Percentiles rank a stretch among this genome's conserved stretches.
Conservation (phyloP, 2,113 vertebrate genomes). For the Scopus umbretta region DNA sequence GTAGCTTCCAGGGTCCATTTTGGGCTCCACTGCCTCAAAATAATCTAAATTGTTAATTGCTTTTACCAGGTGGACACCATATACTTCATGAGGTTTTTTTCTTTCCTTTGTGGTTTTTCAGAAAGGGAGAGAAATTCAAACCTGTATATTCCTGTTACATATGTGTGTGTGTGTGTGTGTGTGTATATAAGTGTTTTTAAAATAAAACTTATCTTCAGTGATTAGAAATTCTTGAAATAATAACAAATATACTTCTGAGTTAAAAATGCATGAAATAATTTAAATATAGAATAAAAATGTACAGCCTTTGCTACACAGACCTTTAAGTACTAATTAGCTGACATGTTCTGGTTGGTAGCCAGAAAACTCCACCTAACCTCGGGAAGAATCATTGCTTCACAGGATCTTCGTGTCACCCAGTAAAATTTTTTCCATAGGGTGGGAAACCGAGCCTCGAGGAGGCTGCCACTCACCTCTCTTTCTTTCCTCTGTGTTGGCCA, state of each 20-base stretch:
- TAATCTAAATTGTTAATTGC: not conserved
- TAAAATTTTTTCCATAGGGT: not conserved
- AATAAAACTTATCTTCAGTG: not conserved
- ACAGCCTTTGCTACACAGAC: not conserved
- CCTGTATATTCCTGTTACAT: not conserved
- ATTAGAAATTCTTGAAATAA: not conserved
- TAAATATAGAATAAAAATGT: not conserved
- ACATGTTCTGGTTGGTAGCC: not conserved
- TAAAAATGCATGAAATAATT: not conserved
- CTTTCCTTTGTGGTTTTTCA: not conserved
- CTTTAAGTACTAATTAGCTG: slow-evolving; percentile 2
- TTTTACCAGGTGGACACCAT: not conserved
- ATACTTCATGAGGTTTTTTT: not conserved
- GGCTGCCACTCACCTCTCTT: not conserved
- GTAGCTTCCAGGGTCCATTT: not conserved
- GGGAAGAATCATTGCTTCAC: not conserved
- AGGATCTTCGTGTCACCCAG: not conserved
- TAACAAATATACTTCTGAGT: not conserved
- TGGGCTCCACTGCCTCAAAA: not conserved
- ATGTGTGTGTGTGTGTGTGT: too few species aligned
- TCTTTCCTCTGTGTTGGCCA: not conserved
- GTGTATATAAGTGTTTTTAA: not conserved
- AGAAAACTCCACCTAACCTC: not conserved
- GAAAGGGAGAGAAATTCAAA: not conserved
- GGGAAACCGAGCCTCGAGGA: not conserved